A percentile compares a stretch with the other conserved stretches of the same genome.
These are phyloP conservation scores for Andrena praecox DNA, from an alignment of 2,888 invertebrate genomes.

Conservation along the genomic window DNA sequence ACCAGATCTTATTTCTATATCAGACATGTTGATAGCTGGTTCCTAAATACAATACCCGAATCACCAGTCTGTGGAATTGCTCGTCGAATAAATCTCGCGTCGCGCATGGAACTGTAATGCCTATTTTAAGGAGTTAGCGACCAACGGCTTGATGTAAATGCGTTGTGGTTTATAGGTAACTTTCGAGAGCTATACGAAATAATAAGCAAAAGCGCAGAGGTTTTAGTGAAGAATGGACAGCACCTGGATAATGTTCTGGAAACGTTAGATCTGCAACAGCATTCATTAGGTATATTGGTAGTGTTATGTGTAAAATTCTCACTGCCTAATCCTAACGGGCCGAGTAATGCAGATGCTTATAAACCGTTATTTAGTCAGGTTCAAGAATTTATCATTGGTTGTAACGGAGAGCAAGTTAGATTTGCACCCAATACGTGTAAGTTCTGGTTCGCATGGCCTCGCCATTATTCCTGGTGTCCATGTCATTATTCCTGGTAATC, in stretches of 20 bases:
- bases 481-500: constrained; percentile 3
- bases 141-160: neutral
- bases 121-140: neutral
- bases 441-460: constrained; percentile 77
- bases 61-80: too few relatives aligned
- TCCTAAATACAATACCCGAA: neutral
- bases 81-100: too few relatives aligned
- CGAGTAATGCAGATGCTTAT: constrained; percentile 75
- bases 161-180: constrained; percentile 87
- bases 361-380: constrained; percentile 90
- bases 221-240: constrained; percentile 92
- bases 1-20: constrained; percentile 11
- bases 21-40: constrained; percentile 6
- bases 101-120: too few relatives aligned
- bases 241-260: constrained; percentile 96
- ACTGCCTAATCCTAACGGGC: constrained; percentile 83
- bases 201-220: constrained; percentile 92
- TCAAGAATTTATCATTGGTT: constrained; percentile 94
- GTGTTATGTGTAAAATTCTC: constrained; percentile 93
- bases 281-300: constrained; percentile 95
- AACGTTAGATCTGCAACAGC: constrained; percentile 95
- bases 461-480: neutral
- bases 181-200: constrained; percentile 91
- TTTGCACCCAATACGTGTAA: constrained; percentile 94
- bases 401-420: constrained; percentile 95